Conservation (phyloP, 35 echinoderm and acorn worm species). For the Chiridota heheva region DNA sequence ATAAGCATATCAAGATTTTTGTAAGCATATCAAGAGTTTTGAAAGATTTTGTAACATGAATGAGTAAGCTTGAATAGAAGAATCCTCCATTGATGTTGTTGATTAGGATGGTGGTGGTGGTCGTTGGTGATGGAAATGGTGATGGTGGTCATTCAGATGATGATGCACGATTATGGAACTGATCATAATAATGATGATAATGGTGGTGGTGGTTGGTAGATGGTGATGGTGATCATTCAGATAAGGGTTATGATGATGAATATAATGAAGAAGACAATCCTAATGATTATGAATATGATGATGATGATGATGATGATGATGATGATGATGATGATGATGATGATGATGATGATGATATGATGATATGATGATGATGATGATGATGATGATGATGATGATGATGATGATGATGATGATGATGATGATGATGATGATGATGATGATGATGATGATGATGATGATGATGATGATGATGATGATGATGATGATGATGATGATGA, state of each 20-base stretch:
- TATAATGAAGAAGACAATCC: not conserved
- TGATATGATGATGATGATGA: conserved; percentile 5
- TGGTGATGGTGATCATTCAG: not conserved
- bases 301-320: conserved; percentile 1
- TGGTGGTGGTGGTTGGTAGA: too few relatives aligned
- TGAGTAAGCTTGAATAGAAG: too few relatives aligned
- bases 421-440: not conserved
- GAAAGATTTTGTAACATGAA: too few relatives aligned
- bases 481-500: conserved; percentile 6
- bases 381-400: conserved; percentile 6
- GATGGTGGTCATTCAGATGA: too few relatives aligned
- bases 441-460: conserved; percentile 2
- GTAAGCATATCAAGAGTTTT: too few relatives aligned
- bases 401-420: not conserved
- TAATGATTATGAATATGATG: too few relatives aligned
- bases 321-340: conserved; percentile 6
- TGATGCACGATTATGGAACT: too few relatives aligned
- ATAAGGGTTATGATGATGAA: not conserved
- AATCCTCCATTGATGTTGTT: too few relatives aligned
- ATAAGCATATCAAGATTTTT: too few relatives aligned
- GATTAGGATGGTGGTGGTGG: too few relatives aligned
- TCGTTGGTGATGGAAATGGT: too few relatives aligned
- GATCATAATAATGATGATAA: too few relatives aligned
- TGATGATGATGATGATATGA: conserved; percentile 6
- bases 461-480: conserved; percentile 6